Conservation (phyloP, 2,888 invertebrate genomes). For the Andrena marginata region DNA sequence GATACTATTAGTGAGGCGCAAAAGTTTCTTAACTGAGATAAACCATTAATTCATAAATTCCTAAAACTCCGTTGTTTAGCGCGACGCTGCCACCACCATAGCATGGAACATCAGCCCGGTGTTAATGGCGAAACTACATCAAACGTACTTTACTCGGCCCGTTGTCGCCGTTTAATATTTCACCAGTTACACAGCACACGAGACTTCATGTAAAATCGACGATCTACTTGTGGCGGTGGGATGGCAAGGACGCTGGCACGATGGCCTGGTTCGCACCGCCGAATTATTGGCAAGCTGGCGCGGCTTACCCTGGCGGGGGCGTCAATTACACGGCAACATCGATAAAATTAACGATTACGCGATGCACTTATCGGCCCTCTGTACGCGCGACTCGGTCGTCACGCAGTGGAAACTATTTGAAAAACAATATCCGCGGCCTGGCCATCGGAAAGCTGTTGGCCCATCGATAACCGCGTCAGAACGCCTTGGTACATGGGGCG, state of each 20-base stretch:
- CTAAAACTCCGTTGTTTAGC: conserved; percentile 9
- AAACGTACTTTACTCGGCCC: conserved; percentile 41
- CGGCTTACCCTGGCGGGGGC: conserved; percentile 48
- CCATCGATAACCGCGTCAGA: not conserved
- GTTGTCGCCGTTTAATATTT: conserved; percentile 58
- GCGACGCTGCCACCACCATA: conserved; percentile 4
- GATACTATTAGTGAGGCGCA: too few relatives aligned
- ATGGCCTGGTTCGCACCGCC: conserved; percentile 62
- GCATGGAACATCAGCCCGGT: conserved; percentile 6
- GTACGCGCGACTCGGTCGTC: not conserved
- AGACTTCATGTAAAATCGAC: conserved; percentile 62
- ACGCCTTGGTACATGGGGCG: not conserved
- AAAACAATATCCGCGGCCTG: conserved; percentile 14
- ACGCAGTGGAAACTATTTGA: conserved; percentile 16
- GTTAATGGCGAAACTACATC: conserved; percentile 48
- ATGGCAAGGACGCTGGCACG: conserved; percentile 52
- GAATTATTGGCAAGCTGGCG: conserved; percentile 72
- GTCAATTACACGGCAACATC: conserved; percentile 65
- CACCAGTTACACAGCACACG: conserved; percentile 28
- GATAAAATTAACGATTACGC: conserved; percentile 70
- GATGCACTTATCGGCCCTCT: conserved; percentile 38
- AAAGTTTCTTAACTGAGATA: too few relatives aligned
- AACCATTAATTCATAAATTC: not conserved
- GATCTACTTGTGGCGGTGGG: conserved; percentile 39
- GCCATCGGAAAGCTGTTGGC: conserved; percentile 29